phyloP scores from a whole-genome alignment of 2,113 vertebrate species.

The Lycaon pictus region DNA sequence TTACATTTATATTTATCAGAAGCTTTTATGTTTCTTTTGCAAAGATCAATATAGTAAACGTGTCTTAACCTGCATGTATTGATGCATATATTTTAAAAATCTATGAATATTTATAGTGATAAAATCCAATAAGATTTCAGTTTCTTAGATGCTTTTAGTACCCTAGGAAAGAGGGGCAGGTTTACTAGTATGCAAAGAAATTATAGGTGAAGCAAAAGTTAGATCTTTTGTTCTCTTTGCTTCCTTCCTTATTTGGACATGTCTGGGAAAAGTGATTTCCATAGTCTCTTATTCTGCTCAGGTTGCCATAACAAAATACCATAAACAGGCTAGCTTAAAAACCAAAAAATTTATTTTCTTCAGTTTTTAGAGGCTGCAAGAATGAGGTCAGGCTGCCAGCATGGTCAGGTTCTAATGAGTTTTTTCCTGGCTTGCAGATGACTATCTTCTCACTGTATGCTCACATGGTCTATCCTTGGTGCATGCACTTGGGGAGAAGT shows the following conservation, averaged over 20 bases:
- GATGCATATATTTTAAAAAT: slow-evolving; percentile 63
- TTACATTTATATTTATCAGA: slow-evolving; percentile 72
- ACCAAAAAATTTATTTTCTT: slow-evolving; percentile 17
- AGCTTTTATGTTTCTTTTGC: slow-evolving; percentile 71
- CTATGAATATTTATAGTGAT: slow-evolving; percentile 77
- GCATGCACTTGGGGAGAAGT: not conserved
- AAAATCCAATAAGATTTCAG: slow-evolving; percentile 65
- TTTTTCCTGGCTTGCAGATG: not conserved
- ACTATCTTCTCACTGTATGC: not conserved
- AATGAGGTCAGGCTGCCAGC: not conserved
- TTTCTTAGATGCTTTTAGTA: slow-evolving; percentile 58
- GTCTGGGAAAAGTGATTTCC: not conserved
- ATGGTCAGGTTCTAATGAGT: not conserved
- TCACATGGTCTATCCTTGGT: not conserved
- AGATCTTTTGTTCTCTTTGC: not conserved
- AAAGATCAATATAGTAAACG: slow-evolving; percentile 63
- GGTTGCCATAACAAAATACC: not conserved
- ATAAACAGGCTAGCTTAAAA: not conserved
- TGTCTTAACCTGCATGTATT: slow-evolving; percentile 50
- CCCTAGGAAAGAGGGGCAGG: not conserved
- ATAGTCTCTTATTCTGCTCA: not conserved
- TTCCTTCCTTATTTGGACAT: slow-evolving; percentile 2
- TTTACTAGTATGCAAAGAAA: slow-evolving; percentile 18
- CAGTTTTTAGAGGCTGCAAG: not conserved
- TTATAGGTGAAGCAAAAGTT: slow-evolving; percentile 1